Evolutionary conservation across 2,888 invertebrate species (phyloP), one percentile per base, ranked within the genome.

Genomic region (Neuroscelio doddi): DNA sequence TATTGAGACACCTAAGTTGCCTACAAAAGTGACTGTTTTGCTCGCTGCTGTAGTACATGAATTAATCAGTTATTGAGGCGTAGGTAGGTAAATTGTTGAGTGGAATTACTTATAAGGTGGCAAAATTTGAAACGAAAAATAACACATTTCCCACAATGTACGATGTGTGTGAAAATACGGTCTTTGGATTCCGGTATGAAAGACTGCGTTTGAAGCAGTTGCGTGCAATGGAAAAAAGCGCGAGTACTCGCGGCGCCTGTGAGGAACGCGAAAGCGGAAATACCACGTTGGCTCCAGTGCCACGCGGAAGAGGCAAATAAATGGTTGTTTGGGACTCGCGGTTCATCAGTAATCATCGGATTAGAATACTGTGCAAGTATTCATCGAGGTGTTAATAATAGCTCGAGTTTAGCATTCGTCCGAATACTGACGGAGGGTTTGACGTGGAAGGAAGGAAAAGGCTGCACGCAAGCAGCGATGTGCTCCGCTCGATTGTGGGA

Each of bases 311-410:
- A 46, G 16, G 39, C 57, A 29, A 52, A 42, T 45, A 46, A 68
- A 64, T 49, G 52, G 61, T 52, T 56, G 64, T 61, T 68, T 30
- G 41, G 56, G 63, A 45, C 41, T 50, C 44, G 39, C 44, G 53
- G 51, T 59, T 51, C 53, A 55, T 50, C 49, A 65, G 61, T 56
- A 68, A 68, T 70, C 69, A 67, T 64, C 58, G 69, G 71, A 73
- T 74, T 72, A 71, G 72, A 69, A 70, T 68, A 68, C 55, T 49
- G 51, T 64, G 66, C 39, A 66, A 63, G 67, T 58, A 64, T 70
- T 61, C 61, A 65, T 58, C 57, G 45, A 51, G 52, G 55, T 65
- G 66, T 72, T 70, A 68, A 71, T 72, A 70, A 73, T 53, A 73
- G 66, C 53, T 14, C 16, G 46, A 24, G 41, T 34, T 50, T 42